Evolutionary conservation across 92 coral and sea anemone genomes (phyloP), one percentile per base, ranked within the genome.

Genomic region (Porites evermanni): DNA sequence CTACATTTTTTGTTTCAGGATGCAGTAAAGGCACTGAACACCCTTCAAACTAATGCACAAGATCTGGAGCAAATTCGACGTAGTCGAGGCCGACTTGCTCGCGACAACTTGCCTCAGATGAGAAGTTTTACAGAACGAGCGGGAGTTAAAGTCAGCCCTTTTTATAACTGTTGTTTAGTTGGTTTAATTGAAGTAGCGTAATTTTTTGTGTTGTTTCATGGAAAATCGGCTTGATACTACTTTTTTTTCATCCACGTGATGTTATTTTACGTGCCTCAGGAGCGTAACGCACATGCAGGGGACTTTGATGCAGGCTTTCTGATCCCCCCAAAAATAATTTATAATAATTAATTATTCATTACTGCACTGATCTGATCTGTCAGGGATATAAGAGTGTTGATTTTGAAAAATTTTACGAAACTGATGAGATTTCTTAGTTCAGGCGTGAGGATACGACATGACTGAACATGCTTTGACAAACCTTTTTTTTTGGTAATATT

Each of bases 21-120:
- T 88, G 99, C 99, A 8, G 93, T 97, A 60, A 97, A 93, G 85
- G 92, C 94, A 5, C 95, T 97, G 20, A 95, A 95, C 89, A 91
- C 97, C 24, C 91, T 97, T 12, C 99, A 97, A 82, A 95, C 99
- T 7, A 97, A 97, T 74, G 98, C 99, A 13, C 94, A 95, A 69
- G 98, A 87, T 3, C 82, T 97, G 58, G 92, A 91, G n/a, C 92
- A 97, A 89, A 95, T 95, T 67, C 89, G 98, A 12, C 94, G 76
- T 53, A 92, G 80, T 38, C 67, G 93, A n/a, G 96, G 96, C 53
- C 87, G 96, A 29, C 58, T 81, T 53, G 94, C 60, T 2, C 88
- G 71, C 51, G 92, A 97, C 80, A 90, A 93, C 66, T 88, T 97
- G 65, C 92, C 77, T 54, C 94, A 95, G 70, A 93, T 96, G 91